Evolutionary conservation across 1,140 invertebrate genomes (phyloP).

Genomic region (Drosophila albomicans): DNA sequence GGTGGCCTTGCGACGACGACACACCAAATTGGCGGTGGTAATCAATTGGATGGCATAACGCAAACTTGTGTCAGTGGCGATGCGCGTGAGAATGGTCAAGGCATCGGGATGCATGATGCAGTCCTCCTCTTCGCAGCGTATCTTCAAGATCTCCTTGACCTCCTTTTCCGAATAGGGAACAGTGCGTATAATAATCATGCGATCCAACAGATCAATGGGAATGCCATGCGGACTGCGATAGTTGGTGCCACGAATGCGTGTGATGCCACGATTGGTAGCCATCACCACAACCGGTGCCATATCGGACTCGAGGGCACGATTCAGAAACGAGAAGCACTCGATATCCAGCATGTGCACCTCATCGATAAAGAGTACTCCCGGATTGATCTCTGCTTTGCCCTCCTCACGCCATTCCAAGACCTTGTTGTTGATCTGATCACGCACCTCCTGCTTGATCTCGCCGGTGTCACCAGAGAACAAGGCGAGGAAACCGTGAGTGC

Average conservation of each 20-base stretch:
- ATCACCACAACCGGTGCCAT: constrained; percentile 99
- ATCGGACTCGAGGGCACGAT: constrained; percentile 97
- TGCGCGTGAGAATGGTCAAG: constrained; percentile 94
- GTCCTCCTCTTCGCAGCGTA: constrained; percentile 98
- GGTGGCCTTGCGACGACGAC: constrained; percentile 92
- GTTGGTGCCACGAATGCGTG: constrained; percentile 97
- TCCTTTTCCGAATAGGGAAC: constrained; percentile 95
- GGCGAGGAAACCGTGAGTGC: constrained; percentile 98
- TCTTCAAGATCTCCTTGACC: constrained; percentile 96
- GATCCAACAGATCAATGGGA: constrained; percentile 97
- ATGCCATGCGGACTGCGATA: constrained; percentile 97
- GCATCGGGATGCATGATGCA: constrained; percentile 97
- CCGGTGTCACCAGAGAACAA: constrained; percentile 99
- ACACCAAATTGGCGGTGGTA: constrained; percentile 96
- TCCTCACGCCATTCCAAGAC: constrained; percentile 99
- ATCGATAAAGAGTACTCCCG: constrained; percentile 97
- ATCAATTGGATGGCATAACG: constrained; percentile 99
- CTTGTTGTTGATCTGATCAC: constrained; percentile 99
- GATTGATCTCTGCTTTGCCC: constrained; percentile 99
- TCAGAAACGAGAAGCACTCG: constrained; percentile 99
- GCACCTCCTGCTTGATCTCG: constrained; percentile 98
- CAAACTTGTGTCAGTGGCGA: constrained; percentile 96
- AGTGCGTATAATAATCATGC: constrained; percentile 98
- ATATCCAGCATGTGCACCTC: constrained; percentile 99
- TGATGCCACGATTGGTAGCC: constrained; percentile 99